These are phyloP conservation scores for Drosophila navojoa DNA, from an alignment of 1,140 invertebrate species.

Conservation along the genomic window DNA sequence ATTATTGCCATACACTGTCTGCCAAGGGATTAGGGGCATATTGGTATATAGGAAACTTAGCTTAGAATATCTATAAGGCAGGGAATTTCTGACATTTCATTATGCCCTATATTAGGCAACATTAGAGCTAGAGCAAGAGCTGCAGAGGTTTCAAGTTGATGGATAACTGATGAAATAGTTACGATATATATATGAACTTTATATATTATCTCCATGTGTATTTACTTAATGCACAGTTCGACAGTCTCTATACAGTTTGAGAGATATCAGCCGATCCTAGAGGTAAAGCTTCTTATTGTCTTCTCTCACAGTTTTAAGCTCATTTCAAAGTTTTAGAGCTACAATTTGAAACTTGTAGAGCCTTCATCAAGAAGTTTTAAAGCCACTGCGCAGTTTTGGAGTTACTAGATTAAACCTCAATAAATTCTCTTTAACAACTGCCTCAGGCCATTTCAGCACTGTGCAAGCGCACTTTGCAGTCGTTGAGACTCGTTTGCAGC, in stretches of 20 bases:
- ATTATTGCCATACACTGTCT: not conserved
- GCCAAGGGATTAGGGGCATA: not conserved
- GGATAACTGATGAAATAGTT: no score
- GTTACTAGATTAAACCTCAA: not conserved
- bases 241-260: not conserved
- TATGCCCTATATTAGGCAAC: no score
- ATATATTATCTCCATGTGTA: not conserved
- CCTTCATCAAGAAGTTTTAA: not conserved
- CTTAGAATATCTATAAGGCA: no score
- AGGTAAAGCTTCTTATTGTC: not conserved
- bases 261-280: not conserved
- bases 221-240: not conserved
- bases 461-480: slow-evolving; percentile 1
- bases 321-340: not conserved
- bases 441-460: not conserved
- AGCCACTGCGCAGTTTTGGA: not conserved
- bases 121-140: no score
- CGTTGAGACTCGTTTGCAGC: not conserved
- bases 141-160: not conserved
- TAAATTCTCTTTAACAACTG: not conserved
- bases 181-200: no score
- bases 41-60: not conserved
- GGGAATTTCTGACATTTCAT: no score
- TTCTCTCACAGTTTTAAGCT: not conserved
- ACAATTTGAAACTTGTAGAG: not conserved